Base-by-base conservation (phyloP, 2,797 vertebrate species). In the Monodelphis domestica region DNA sequence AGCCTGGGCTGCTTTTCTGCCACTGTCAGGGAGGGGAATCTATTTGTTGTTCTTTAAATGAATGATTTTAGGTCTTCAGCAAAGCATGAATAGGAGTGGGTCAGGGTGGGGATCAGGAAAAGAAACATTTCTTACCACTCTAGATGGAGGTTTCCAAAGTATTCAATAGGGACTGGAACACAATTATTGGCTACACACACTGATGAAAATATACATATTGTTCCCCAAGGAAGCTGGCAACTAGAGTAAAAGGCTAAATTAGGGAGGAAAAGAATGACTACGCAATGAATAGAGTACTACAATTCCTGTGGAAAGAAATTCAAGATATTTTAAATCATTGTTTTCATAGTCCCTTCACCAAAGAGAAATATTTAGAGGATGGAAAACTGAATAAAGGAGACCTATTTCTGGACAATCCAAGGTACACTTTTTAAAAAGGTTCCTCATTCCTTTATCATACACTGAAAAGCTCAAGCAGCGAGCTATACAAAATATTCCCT, bases 401-500 rank as follows among this genome's bases (percentile, higher is more conserved):
- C 6, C 24, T 70, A 5, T 15, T 92, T 15, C 53, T 94, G 14
- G 1, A 1, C 6, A 2, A 88, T 45, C 30, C 63, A 63, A 92
- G 28, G 26, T 51, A 70, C 0, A 0, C 33, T 90, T 88, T 70
- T 90, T 24, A 9, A n/a, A n/a, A n/a, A n/a, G 38, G 38, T 45
- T 84, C 1, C 0, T 70, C 52, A 91, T 11, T 14, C 15, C 89
- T 91, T 63, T 33, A 10, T 12, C 70, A 59, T 6, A 87, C 29
- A 84, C 88, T 53, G 10, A 15, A n/a, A 53, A 24, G 30, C 45
- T 90, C 89, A 88, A 88, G 90, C 89, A 89, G 54, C 84, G 50
- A 45, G 54, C 84, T 52, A 45, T 70, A 95, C 63, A 93, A 89
- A 96, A 94, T 12, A 55, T 14, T 93, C 84, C 38, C 90, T 45